Evolutionary conservation across 2,113 vertebrate species (phyloP).

Genomic region (Rhinoptilus africanus): DNA sequence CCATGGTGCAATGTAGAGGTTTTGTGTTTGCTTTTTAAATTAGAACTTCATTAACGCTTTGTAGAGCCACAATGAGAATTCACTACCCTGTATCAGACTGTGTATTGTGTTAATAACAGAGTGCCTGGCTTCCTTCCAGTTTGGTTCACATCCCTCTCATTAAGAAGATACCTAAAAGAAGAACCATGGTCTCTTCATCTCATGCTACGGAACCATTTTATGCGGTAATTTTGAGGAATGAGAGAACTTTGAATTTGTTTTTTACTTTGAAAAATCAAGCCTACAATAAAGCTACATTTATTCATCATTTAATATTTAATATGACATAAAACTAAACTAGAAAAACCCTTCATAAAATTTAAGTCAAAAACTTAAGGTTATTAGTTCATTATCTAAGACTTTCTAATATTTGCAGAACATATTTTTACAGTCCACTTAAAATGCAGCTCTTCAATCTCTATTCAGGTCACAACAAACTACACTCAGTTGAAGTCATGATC

Average conservation of each 20-base stretch:
- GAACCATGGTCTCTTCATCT: background rate
- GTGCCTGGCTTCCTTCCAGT: constrained; percentile 50
- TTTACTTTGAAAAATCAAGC: background rate
- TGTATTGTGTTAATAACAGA: constrained; percentile 21
- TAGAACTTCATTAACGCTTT: constrained; percentile 70
- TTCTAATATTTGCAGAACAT: background rate
- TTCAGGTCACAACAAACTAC: background rate
- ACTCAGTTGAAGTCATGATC: background rate
- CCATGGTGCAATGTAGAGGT: constrained; percentile 60
- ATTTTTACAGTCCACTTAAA: background rate
- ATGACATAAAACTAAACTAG: background rate
- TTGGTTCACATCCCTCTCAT: background rate
- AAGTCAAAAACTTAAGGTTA: background rate
- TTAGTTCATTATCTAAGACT: background rate
- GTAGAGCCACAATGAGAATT: constrained; percentile 66
- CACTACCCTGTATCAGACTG: constrained; percentile 13
- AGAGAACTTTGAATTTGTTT: background rate
- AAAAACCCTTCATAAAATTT: background rate
- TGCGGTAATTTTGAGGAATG: background rate
- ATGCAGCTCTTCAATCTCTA: background rate
- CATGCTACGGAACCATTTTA: background rate
- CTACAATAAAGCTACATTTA: background rate
- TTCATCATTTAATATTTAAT: background rate
- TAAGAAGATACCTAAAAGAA: background rate
- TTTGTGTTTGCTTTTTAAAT: constrained; percentile 71